A percentile compares a stretch with the other conserved stretches of the same genome.
These are phyloP conservation scores for Microctenopoma steveboyesi DNA, from an alignment of 2,797 vertebrate genomes.

Conservation along the genomic window DNA sequence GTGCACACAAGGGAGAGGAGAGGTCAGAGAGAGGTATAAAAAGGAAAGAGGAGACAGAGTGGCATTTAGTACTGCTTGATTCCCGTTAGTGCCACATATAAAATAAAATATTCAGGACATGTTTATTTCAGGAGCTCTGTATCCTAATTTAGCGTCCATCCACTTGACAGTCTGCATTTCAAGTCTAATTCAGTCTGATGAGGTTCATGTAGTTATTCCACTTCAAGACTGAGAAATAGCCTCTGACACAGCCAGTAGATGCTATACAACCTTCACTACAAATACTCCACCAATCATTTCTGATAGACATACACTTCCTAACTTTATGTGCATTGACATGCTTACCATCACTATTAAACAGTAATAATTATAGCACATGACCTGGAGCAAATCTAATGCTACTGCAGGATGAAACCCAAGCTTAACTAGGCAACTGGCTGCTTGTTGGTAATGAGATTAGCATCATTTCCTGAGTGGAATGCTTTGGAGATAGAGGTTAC, in stretches of 20 bases:
- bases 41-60: neutral
- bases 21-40: neutral
- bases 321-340: no score
- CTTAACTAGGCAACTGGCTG: no score
- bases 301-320: no score
- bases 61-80: neutral
- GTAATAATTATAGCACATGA: no score
- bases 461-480: no score
- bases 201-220: neutral
- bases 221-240: neutral
- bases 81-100: slow-evolving; percentile 1
- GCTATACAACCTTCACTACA: no score
- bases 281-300: no score
- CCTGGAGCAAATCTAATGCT: no score
- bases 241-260: neutral
- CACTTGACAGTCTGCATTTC: neutral
- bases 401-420: no score
- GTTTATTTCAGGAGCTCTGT: slow-evolving; percentile 16
- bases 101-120: slow-evolving; percentile 14
- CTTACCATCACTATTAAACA: no score
- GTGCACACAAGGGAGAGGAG: neutral
- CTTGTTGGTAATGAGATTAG: no score
- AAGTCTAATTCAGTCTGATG: neutral
- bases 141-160: slow-evolving; percentile 4
- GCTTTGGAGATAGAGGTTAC: no score